Conservation (phyloP, 2,888 invertebrate species). For the Drosophila dives region DNA sequence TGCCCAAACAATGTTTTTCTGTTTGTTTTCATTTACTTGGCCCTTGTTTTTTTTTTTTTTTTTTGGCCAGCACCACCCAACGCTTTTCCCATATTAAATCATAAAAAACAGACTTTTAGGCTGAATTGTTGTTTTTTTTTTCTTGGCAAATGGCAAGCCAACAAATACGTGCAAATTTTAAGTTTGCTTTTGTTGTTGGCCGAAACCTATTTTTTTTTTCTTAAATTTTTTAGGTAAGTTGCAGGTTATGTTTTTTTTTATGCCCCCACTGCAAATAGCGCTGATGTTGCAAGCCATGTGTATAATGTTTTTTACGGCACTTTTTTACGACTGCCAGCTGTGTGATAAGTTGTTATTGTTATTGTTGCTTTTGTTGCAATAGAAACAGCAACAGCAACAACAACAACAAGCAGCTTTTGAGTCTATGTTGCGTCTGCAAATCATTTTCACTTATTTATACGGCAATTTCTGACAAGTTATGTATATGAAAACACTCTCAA, state of each 20-base stretch:
- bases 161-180: slow-evolving; percentile 37
- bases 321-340: slow-evolving; percentile 56
- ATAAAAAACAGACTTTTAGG: slow-evolving; percentile 67
- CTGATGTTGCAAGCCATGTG: slow-evolving; percentile 64
- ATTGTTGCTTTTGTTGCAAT: slow-evolving; percentile 29
- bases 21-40: slow-evolving; percentile 31
- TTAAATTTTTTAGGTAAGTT: slow-evolving; percentile 34
- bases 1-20: slow-evolving; percentile 27
- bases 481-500: slow-evolving; percentile 24
- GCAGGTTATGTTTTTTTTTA: slow-evolving; percentile 37
- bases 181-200: slow-evolving; percentile 29
- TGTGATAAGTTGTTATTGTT: slow-evolving; percentile 47
- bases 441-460: slow-evolving; percentile 40
- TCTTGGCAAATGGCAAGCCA: slow-evolving; percentile 24
- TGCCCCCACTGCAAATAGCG: slow-evolving; percentile 60
- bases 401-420: slow-evolving; percentile 15
- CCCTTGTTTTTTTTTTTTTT: slow-evolving; percentile 14
- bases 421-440: slow-evolving; percentile 35
- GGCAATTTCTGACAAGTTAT: slow-evolving; percentile 23
- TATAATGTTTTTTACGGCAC: slow-evolving; percentile 48
- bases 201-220: slow-evolving; percentile 21
- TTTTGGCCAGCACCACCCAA: slow-evolving; percentile 51
- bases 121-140: slow-evolving; percentile 37
- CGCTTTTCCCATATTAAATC: slow-evolving; percentile 79
- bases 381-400: slow-evolving; percentile 19